Percentiles rank a stretch among this genome's conserved stretches.
phyloP scores from a whole-genome alignment of 2,797 vertebrate genomes.

The Lerista edwardsae region DNA sequence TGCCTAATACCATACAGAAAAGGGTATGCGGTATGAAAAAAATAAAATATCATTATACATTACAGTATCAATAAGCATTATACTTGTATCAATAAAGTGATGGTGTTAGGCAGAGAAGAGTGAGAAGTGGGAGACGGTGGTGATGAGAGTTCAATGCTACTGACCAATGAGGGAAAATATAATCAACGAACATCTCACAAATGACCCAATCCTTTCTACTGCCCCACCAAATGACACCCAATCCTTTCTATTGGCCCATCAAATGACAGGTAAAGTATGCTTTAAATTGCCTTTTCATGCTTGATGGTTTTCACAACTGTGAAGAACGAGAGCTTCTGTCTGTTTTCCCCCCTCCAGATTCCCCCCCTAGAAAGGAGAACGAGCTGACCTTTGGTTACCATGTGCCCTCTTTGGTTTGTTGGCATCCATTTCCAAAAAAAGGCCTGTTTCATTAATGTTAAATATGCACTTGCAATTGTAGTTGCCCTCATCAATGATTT shows the following conservation, averaged over 20 bases:
- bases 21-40: no score
- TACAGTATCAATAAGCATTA: no score
- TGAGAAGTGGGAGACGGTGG: no score
- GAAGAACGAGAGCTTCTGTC: slow-evolving; percentile 2
- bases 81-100: no score
- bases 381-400: slow-evolving; percentile 3
- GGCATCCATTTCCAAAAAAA: slow-evolving; percentile 12
- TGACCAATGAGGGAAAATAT: not conserved
- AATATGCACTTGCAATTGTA: slow-evolving; percentile 1
- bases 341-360: slow-evolving; percentile 14
- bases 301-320: not conserved
- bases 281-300: not conserved
- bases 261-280: not conserved
- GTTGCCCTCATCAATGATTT: not conserved
- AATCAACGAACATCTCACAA: not conserved
- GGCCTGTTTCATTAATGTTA: not conserved
- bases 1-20: no score
- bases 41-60: no score
- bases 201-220: slow-evolving; percentile 1
- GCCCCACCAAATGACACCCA: not conserved
- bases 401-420: not conserved
- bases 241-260: not conserved
- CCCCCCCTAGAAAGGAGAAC: slow-evolving; percentile 12
- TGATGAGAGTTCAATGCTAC: no score
- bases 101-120: no score